phyloP scores from a whole-genome alignment of 2,888 invertebrate species.

The Bombyx huttoni region DNA sequence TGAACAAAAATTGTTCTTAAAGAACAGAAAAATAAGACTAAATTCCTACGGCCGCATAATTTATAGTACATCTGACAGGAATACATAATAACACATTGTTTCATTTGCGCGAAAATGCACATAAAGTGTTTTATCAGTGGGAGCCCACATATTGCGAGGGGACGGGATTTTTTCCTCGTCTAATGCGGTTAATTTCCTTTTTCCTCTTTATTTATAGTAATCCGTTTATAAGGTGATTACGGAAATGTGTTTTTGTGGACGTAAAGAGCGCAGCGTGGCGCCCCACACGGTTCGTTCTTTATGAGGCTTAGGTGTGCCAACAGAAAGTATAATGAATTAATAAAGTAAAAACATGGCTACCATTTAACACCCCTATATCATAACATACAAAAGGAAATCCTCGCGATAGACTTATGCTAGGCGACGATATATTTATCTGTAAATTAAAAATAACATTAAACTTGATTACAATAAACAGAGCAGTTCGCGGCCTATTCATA shows the following conservation, averaged over 20 bases:
- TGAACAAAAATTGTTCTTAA: neutral
- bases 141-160: slow-evolving; percentile 68
- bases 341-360: no score
- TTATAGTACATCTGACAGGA: slow-evolving; percentile 26
- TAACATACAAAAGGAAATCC: no score
- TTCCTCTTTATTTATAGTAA: slow-evolving; percentile 73
- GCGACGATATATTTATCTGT: no score
- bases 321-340: slow-evolving; percentile 12
- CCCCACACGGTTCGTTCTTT: slow-evolving; percentile 33
- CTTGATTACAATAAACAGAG: no score
- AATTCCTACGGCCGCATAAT: slow-evolving; percentile 14
- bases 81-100: slow-evolving; percentile 58
- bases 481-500: no score
- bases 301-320: slow-evolving; percentile 26
- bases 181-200: slow-evolving; percentile 72
- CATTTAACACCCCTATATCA: no score
- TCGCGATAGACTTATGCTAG: no score
- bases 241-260: slow-evolving; percentile 71
- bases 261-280: slow-evolving; percentile 68
- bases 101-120: slow-evolving; percentile 60
- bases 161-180: slow-evolving; percentile 60
- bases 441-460: no score
- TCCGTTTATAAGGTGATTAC: slow-evolving; percentile 74
- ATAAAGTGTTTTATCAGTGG: slow-evolving; percentile 68
- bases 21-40: slow-evolving; percentile 11